Evolutionary conservation across 2,113 vertebrate genomes (phyloP).

Genomic region (Athene noctua): DNA sequence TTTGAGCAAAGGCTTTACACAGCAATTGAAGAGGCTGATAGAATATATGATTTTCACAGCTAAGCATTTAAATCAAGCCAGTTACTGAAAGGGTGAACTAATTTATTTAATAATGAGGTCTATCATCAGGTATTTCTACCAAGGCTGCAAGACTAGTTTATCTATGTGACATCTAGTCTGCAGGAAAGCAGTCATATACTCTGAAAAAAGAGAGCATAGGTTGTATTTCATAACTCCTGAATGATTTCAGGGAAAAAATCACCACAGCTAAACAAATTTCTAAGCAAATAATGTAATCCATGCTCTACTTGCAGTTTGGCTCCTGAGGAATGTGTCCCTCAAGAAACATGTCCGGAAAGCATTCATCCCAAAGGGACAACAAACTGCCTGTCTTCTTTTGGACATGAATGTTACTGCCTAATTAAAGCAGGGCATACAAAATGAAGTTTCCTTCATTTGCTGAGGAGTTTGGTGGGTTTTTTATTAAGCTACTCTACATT

Average conservation of each 20-base stretch:
- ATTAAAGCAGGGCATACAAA: neutral
- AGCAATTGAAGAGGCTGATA: neutral
- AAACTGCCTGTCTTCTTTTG: neutral
- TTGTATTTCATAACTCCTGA: neutral
- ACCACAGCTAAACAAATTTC: neutral
- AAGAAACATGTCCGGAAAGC: neutral
- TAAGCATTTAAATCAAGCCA: neutral
- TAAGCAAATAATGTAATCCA: neutral
- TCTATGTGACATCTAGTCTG: neutral
- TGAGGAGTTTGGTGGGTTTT: neutral
- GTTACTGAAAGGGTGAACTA: neutral
- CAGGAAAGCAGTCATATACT: neutral
- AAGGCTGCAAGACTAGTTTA: neutral
- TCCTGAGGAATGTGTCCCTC: neutral
- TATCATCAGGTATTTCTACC: neutral
- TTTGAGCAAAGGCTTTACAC: neutral
- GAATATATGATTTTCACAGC: neutral
- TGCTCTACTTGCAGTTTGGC: neutral
- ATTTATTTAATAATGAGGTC: neutral
- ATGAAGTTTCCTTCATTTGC: neutral
- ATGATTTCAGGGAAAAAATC: neutral
- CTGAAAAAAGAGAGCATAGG: neutral
- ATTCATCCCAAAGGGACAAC: neutral
- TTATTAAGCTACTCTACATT: neutral
- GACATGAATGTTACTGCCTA: neutral